Conservation (phyloP, 2,797 vertebrate genomes). For the Naso thynnoides region DNA sequence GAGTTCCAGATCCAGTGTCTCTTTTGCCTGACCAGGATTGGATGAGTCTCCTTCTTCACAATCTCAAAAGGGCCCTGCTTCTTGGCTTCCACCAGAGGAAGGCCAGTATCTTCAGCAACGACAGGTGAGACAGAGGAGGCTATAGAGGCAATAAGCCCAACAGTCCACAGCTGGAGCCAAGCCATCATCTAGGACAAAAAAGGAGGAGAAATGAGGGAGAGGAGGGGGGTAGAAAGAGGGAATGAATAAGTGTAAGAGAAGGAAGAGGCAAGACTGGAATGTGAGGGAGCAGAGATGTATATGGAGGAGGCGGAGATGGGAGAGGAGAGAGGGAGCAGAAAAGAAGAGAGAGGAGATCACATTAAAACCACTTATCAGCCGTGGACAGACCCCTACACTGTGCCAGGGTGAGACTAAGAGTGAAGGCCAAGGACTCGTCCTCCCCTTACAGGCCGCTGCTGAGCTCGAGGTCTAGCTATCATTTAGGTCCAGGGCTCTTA, state of each 20-base stretch:
- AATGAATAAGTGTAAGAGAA: conserved; percentile 15
- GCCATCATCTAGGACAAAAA: conserved; percentile 69
- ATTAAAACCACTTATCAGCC: conserved; percentile 83
- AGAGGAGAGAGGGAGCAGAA: conserved; percentile 42
- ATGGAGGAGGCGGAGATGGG: conserved; percentile 37
- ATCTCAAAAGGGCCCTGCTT: not conserved
- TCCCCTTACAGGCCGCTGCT: conserved; percentile 48
- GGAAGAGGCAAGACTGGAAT: conserved; percentile 25
- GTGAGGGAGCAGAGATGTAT: conserved; percentile 35
- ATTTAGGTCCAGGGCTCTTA: conserved; percentile 73
- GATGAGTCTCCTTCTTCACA: conserved; percentile 67
- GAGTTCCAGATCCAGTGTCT: conserved; percentile 83
- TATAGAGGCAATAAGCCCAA: conserved; percentile 55
- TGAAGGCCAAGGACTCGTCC: conserved; percentile 72
- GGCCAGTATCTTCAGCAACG: conserved; percentile 18
- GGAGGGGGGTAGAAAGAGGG: not conserved
- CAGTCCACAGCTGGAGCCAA: conserved; percentile 66
- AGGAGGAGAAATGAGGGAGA: not conserved
- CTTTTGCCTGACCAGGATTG: conserved; percentile 74
- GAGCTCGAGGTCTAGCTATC: conserved; percentile 76
- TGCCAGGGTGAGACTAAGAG: conserved; percentile 69
- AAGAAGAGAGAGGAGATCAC: conserved; percentile 64
- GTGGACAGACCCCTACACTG: conserved; percentile 70
- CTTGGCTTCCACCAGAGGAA: conserved; percentile 22
- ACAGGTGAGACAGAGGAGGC: conserved; percentile 39